Conservation (phyloP, 2,797 vertebrate genomes). For the Parauchenoglanis punctatus region DNA sequence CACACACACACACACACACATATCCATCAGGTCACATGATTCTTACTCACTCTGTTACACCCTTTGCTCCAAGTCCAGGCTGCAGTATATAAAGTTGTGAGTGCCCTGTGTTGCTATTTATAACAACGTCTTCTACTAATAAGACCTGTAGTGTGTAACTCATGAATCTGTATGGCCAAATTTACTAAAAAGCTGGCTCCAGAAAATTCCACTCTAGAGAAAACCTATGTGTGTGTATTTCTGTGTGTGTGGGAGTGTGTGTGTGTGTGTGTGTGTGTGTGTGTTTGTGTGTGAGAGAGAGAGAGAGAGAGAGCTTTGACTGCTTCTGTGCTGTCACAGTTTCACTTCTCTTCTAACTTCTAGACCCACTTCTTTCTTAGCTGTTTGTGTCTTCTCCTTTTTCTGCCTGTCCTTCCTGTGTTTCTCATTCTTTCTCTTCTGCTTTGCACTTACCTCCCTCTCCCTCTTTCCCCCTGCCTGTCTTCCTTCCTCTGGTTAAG, state of each 20-base stretch:
- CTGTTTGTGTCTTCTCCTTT: constrained; percentile 48
- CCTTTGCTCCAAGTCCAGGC: constrained; percentile 50
- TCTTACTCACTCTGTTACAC: constrained; percentile 55
- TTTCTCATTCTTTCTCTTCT: constrained; percentile 33
- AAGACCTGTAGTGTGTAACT: neutral
- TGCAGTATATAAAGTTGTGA: constrained; percentile 43
- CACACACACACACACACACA: constrained; percentile 15
- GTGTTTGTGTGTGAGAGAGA: neutral
- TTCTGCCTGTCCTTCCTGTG: constrained; percentile 6
- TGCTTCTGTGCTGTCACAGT: neutral
- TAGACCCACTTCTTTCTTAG: constrained; percentile 38
- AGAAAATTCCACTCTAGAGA: neutral
- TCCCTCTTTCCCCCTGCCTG: neutral
- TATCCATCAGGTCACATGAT: constrained; percentile 51
- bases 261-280: neutral
- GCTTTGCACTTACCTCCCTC: constrained; percentile 10
- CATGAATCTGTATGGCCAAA: neutral
- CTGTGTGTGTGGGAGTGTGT: neutral
- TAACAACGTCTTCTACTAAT: constrained; percentile 26
- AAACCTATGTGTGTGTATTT: neutral
- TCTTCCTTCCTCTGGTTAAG: neutral
- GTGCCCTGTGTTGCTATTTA: constrained; percentile 49
- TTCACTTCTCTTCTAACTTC: constrained; percentile 28
- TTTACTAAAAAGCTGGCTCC: neutral
- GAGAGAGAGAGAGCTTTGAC: neutral